Percentiles rank a stretch among this genome's conserved stretches.
These are phyloP conservation scores for Labrus mixtus DNA, from an alignment of 2,113 vertebrate genomes.

Conservation along the genomic window DNA sequence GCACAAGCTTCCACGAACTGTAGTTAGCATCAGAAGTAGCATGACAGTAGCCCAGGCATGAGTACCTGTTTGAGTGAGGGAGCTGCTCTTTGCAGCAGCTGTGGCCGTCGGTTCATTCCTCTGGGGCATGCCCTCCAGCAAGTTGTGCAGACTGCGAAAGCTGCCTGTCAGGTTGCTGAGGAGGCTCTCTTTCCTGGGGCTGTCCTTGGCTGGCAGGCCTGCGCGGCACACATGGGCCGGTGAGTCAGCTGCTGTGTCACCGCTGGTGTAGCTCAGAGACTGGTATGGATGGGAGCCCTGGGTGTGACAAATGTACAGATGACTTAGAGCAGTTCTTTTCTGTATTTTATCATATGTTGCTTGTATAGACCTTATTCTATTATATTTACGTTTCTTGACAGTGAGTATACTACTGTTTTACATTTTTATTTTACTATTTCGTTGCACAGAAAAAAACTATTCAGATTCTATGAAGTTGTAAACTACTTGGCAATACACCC, in stretches of 20 bases:
- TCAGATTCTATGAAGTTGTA: too few relatives aligned
- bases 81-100: slow-evolving; percentile 89
- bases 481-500: too few relatives aligned
- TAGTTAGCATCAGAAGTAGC: background rate
- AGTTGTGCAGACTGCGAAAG: slow-evolving; percentile 96
- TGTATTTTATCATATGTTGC: background rate
- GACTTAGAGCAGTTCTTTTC: slow-evolving; percentile 13
- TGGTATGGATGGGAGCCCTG: slow-evolving; percentile 98
- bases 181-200: slow-evolving; percentile 95
- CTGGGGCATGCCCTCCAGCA: slow-evolving; percentile 95
- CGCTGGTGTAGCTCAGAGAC: slow-evolving; percentile 96
- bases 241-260: slow-evolving; percentile 96
- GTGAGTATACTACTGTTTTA: too few relatives aligned
- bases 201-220: slow-evolving; percentile 89
- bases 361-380: too few relatives aligned
- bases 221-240: slow-evolving; percentile 91
- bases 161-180: slow-evolving; percentile 97
- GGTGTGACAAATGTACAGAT: slow-evolving; percentile 34
- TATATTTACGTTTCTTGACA: too few relatives aligned
- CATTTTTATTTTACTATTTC: too few relatives aligned
- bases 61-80: slow-evolving; percentile 93
- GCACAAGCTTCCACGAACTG: background rate
- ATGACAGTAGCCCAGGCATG: accelerated
- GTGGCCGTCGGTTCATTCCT: slow-evolving; percentile 82
- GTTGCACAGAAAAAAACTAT: too few relatives aligned